phyloP scores from a whole-genome alignment of 2,113 vertebrate genomes.

The Euleptes europaea region DNA sequence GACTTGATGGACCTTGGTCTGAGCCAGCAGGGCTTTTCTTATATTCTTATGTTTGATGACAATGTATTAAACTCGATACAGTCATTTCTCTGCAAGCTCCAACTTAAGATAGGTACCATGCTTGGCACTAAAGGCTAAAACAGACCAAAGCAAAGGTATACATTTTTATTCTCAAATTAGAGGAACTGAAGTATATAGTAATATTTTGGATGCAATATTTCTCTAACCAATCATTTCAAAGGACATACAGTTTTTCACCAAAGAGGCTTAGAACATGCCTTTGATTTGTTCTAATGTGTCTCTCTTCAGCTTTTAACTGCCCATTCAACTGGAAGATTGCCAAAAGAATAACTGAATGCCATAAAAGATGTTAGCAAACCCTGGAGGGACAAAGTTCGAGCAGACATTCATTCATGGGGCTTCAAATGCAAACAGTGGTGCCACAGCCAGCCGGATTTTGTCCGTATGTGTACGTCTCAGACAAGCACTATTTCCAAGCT shows the following conservation, averaged over 20 bases:
- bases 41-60: too few relatives aligned
- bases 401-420: neutral
- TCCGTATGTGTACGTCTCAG: neutral
- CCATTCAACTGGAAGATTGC: neutral
- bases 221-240: neutral
- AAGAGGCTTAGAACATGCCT: neutral
- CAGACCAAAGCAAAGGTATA: neutral
- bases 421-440: neutral
- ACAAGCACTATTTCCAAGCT: neutral
- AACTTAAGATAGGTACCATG: neutral
- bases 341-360: constrained; percentile 4
- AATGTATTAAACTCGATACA: neutral
- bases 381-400: neutral
- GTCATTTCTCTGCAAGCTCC: neutral
- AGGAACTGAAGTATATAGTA: neutral
- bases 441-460: neutral
- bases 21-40: too few relatives aligned
- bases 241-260: too few relatives aligned
- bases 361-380: neutral
- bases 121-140: neutral
- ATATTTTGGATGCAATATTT: neutral
- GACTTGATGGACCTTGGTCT: too few relatives aligned
- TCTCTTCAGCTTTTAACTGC: neutral
- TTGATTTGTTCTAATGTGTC: neutral
- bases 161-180: neutral